Percentiles rank a stretch among this genome's conserved stretches.
These are phyloP conservation scores for Taenaris catops DNA, from an alignment of 2,888 invertebrate species.

Conservation along the genomic window DNA sequence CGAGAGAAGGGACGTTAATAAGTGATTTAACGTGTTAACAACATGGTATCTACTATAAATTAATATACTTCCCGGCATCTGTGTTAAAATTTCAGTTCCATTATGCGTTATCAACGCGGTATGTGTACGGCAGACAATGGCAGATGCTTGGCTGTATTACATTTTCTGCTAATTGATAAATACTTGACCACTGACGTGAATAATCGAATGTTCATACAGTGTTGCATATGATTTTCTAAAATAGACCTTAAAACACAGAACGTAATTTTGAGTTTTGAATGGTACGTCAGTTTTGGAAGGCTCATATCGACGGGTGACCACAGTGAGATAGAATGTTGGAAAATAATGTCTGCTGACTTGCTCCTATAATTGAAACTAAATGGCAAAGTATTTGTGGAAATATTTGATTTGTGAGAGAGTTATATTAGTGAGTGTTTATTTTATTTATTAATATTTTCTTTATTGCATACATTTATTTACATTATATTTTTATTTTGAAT, in stretches of 20 bases:
- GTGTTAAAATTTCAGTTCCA: slow-evolving; percentile 19
- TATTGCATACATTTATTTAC: too few relatives aligned
- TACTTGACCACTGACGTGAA: slow-evolving; percentile 69
- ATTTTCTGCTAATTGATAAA: slow-evolving; percentile 71
- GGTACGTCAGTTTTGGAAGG: neutral
- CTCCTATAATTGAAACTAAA: too few relatives aligned
- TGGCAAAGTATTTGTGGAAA: too few relatives aligned
- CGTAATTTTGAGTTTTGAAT: slow-evolving; percentile 25
- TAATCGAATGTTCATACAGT: slow-evolving; percentile 73
- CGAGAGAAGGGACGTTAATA: too few relatives aligned
- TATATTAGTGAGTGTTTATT: too few relatives aligned
- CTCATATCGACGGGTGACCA: slow-evolving; percentile 8
- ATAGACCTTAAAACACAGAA: neutral
- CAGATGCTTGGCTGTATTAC: slow-evolving; percentile 55
- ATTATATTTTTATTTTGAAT: too few relatives aligned
- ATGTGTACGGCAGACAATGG: slow-evolving; percentile 43
- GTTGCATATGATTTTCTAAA: slow-evolving; percentile 34
- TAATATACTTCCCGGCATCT: too few relatives aligned
- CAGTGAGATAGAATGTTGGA: slow-evolving; percentile 4
- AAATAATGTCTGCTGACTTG: too few relatives aligned
- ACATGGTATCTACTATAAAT: too few relatives aligned
- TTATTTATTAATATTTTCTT: too few relatives aligned
- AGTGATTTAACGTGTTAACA: too few relatives aligned
- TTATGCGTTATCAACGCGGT: slow-evolving; percentile 45
- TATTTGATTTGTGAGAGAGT: too few relatives aligned